Percentiles rank a stretch among this genome's conserved stretches.
Evolutionary conservation across 2,797 vertebrate species (phyloP).

Genomic region (Microcaecilia unicolor): DNA sequence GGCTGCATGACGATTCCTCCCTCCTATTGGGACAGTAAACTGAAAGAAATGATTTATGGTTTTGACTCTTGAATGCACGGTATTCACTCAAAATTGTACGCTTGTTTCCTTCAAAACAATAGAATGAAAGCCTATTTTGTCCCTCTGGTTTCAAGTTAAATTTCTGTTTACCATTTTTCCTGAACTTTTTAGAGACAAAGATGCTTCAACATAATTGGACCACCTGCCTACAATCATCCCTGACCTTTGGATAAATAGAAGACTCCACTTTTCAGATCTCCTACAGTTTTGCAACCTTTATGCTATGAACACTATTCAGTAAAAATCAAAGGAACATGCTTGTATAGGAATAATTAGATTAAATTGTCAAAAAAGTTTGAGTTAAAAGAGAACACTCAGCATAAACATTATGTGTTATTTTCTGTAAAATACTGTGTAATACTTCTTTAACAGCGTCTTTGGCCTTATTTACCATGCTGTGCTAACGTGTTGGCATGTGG

Average conservation of each 20-base stretch:
- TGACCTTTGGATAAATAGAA: slow-evolving; percentile 21
- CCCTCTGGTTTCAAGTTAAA: background rate
- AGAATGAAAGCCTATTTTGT: slow-evolving; percentile 1
- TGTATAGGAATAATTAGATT: slow-evolving; percentile 17
- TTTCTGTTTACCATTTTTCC: slow-evolving; percentile 13
- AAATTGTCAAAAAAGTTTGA: slow-evolving; percentile 11
- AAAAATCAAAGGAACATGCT: slow-evolving; percentile 15
- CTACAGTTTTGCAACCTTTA: background rate
- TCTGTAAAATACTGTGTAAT: too few relatives aligned
- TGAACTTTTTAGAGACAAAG: background rate
- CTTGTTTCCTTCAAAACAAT: slow-evolving; percentile 10
- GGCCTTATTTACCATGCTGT: too few relatives aligned
- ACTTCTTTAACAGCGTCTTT: too few relatives aligned
- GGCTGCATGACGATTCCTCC: background rate
- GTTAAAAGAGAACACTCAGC: slow-evolving; percentile 10
- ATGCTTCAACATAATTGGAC: slow-evolving; percentile 1
- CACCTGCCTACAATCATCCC: slow-evolving; percentile 8
- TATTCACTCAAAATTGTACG: background rate
- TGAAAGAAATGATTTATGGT: background rate
- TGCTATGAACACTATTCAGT: slow-evolving; percentile 13
- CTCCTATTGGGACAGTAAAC: background rate
- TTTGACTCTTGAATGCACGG: background rate
- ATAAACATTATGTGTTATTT: too few relatives aligned
- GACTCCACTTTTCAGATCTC: background rate
- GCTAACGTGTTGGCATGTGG: too few relatives aligned